phyloP scores from a whole-genome alignment of 2,797 vertebrate genomes.

The Coranthus polyacanthus region DNA sequence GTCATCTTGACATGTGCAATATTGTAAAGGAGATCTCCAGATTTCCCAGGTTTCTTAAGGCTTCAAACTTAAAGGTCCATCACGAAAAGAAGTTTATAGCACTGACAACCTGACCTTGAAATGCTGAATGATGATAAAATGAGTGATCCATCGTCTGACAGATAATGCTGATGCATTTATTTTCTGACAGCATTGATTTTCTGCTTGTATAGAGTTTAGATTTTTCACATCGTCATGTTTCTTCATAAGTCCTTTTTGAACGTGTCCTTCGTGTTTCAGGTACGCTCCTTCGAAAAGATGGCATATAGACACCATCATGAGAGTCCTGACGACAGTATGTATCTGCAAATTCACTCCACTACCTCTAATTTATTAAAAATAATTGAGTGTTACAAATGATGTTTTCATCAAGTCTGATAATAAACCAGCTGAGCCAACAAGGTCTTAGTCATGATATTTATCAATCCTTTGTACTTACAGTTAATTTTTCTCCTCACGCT shows the following conservation, averaged over 20 bases:
- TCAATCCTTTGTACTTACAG: too few species aligned
- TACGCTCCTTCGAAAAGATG: conserved; percentile 99
- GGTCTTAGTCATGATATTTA: too few species aligned
- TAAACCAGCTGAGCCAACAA: too few species aligned
- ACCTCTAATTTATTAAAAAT: conserved; percentile 15
- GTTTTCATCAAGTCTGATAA: too few species aligned
- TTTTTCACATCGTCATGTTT: not conserved
- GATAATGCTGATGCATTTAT: conserved; percentile 83
- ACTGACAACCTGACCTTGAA: conserved; percentile 12
- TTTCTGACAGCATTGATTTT: conserved; percentile 85
- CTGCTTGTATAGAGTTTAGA: not conserved
- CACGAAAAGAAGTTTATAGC: too few species aligned
- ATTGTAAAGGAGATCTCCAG: conserved; percentile 4
- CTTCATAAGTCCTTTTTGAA: not conserved
- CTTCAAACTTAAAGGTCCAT: not conserved
- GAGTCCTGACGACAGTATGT: conserved; percentile 97
- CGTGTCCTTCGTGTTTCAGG: conserved; percentile 75
- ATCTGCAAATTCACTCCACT: not conserved
- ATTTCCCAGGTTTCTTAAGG: conserved; percentile 4
- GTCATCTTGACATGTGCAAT: not conserved
- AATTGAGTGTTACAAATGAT: conserved; percentile 22
- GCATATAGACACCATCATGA: conserved; percentile 99
- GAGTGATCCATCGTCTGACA: conserved; percentile 96
- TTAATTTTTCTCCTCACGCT: conserved; percentile 42
- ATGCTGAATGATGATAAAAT: conserved; percentile 91